Evolutionary conservation across 2,113 vertebrate species (phyloP), one percentile per base, ranked within the genome.

Genomic region (Syngnathoides biaculeatus): DNA sequence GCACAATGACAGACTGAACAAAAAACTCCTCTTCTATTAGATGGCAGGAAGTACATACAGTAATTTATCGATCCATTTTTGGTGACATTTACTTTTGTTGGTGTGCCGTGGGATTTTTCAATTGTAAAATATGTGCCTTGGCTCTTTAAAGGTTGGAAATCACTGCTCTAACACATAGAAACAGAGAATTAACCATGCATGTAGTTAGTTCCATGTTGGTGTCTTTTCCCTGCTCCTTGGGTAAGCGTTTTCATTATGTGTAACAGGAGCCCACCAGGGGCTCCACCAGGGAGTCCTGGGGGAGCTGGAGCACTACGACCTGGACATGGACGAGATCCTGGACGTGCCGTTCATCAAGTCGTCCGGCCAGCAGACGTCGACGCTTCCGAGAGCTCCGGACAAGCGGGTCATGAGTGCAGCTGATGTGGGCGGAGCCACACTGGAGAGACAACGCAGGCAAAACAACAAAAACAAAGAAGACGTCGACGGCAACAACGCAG

Each of bases 301-400:
- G 0, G 96, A 99, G 71, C 90, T 98, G 87, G 97, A 99, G 69
- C 97, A 99, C 78, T 99, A 99, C 57, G 97, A 99, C 71, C 92
- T 99, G 66, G 96, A 99, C 89, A 98, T 99, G 97, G 97, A 99
- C 79, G 97, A 99, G 91, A 99, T 99, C 88, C 93, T 99, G 87
- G 97, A 98, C 38, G 97, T 99, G 90, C 96, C 97, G 82, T 99
- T 97, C 43, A 98, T 98, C 84, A 99, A 99, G 85, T 95, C 95
- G 86, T 95, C 95, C 83, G 96, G 79, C 65, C 96, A 96, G 61
- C 95, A 96, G 78, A 90, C 93, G 81, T 89, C 93, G 87, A 85
- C 95, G 8, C 93, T 96, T 75, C 91, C 93, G 13, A 94, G 94
- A 52, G 89, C 89, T 60, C 83, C 90, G 3, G 95, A 97, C 71